Base-by-base conservation (phyloP, 1,140 invertebrate species). In the Paralvinella palmiformis region DNA sequence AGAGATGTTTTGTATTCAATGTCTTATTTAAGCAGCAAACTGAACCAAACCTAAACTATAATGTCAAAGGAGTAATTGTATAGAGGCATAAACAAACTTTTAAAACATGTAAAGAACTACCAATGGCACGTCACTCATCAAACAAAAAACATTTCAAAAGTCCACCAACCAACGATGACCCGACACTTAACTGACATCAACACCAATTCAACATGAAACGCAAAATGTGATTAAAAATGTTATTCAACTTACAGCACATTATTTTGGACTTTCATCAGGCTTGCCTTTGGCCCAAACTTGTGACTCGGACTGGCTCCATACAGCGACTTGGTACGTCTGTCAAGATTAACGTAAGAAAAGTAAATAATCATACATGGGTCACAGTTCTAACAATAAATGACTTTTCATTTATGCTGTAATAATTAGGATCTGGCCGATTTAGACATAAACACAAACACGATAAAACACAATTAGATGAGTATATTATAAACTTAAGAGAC, bases 211-310 rank as follows among this genome's bases (percentile, higher is more conserved):
- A 2, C 48, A 5, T 58, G 20, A 58, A 6, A 3, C n/a, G n/a
- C 20, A 37, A 36, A 41, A 41, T 27, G 15, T 5, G 20, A 10
- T 2, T 59, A 24, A 4, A n/a, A 6, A 37, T 33, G 37, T 37
- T 59, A 15, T 7, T 27, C 3, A 79, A 91, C 91, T 91, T 85
- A 93, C 92, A 95, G 94, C 76, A 94, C 90, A 90, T 94, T 92
- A 20, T 91, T 90, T 2, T 91, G 91, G 81, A 93, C 94, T 83
- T 93, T 94, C 91, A 94, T 93, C 75, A 95, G 94, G 66, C 92
- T 87, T 63, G 92, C 92, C 83, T 92, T 95, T 86, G 92, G 92
- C 85, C 92, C 92, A 81, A 96, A 95, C 73, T 94, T 91, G 81
- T 93, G 92, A 63, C 93, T 89, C 1, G 92, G 92, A 69, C 90